Base-by-base conservation (phyloP, 2,888 invertebrate genomes). In the Drosophila melanosoma region DNA sequence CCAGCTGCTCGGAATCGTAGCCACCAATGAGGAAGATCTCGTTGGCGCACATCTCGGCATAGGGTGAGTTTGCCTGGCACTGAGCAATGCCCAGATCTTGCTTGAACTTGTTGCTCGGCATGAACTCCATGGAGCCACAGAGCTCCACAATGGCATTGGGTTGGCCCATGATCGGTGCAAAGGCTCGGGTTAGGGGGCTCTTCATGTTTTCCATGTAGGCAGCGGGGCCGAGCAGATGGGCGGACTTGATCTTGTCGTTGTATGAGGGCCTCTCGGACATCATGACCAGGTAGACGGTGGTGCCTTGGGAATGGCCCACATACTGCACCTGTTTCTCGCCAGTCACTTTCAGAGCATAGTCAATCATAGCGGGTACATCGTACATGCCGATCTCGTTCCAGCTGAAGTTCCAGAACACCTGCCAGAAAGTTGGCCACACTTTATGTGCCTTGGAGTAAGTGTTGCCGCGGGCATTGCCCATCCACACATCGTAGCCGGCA, bases 271-370 rank as follows among this genome's bases (percentile, higher is more conserved):
- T 76, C 73, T 88, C 82, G 4, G 91, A 89, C 69, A 83, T 81
- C 89, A 91, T 83, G 0, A 96, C 96, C 89, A 96, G 96, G 79
- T 96, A 95, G 87, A 95, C 94, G 0, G 97, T 96, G 0, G 97
- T 96, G 1, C 98, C 98, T 96, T 98, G 98, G 0, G 98, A 98
- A 93, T 98, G 98, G 0, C 98, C 99, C 49, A 98, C 94, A 91
- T 98, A 99, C 20, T 89, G 87, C 20, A 91, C 59, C 58, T 91
- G 66, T 5, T 62, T 26, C 52, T 88, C 71, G 3, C 85, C 89
- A 0, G 91, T 91, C 1, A 45, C 8, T 3, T 72, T 26, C 20
- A 92, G 92, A 2, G 95, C 94, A 83, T 96, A 96, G 91, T 98
- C 96, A 68, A 99, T 95, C 82, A 95, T 96, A 0, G 98, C 97